These are phyloP conservation scores for Anodontia alba DNA, from an alignment of 2,888 invertebrate genomes.

Conservation along the genomic window DNA sequence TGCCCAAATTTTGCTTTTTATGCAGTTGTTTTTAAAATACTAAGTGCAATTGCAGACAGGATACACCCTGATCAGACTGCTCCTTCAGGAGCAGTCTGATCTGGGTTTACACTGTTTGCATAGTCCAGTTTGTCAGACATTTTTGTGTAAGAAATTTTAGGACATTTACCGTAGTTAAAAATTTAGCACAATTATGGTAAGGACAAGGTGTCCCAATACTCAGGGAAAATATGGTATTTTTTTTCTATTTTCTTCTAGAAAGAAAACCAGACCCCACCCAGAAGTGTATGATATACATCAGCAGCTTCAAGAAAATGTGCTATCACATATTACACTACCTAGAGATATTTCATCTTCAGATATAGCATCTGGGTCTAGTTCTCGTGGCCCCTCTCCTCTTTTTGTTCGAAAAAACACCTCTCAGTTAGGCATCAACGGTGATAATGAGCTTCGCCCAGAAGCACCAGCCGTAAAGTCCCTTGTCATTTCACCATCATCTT, in stretches of 20 bases:
- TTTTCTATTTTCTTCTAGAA: constrained; percentile 62
- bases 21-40: too few species aligned
- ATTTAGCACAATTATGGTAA: too few species aligned
- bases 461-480: not conserved
- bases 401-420: constrained; percentile 41
- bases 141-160: too few species aligned
- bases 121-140: too few species aligned
- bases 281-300: constrained; percentile 80
- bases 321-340: constrained; percentile 76
- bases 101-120: too few species aligned
- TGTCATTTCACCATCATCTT: not conserved
- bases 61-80: too few species aligned
- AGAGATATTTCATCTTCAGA: constrained; percentile 78
- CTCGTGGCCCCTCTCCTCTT: constrained; percentile 50
- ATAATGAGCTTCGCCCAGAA: constrained; percentile 3
- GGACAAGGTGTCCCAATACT: too few species aligned
- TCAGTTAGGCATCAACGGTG: constrained; percentile 16
- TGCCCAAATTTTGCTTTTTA: too few species aligned
- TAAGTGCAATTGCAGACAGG: too few species aligned
- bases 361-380: constrained; percentile 50
- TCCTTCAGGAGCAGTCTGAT: too few species aligned
- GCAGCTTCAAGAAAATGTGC: constrained; percentile 78
- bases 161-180: too few species aligned
- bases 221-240: too few species aligned
- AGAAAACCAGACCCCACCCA: constrained; percentile 75